phyloP scores from a whole-genome alignment of 2,888 invertebrate species.

The Hydriomena furcata region DNA sequence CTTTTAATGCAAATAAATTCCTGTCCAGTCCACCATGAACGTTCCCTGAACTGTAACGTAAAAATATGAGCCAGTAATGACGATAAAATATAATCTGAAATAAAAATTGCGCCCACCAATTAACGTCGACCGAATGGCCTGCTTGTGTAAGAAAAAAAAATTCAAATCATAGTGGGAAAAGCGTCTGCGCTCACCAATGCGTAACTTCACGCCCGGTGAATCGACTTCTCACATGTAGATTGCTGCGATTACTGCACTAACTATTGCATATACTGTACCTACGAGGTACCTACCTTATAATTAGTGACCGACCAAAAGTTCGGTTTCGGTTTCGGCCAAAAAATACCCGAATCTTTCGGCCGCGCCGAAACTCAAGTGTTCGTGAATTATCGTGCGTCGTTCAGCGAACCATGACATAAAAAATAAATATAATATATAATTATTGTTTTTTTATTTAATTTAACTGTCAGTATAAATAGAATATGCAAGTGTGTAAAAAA shows the following conservation, averaged over 20 bases:
- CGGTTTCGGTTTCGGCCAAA: too few relatives aligned
- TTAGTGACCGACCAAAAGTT: too few relatives aligned
- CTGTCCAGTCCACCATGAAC: conserved; percentile 26
- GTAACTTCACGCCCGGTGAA: conserved; percentile 73
- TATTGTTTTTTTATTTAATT: too few relatives aligned
- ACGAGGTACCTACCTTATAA: too few relatives aligned
- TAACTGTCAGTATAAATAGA: too few relatives aligned
- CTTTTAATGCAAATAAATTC: conserved; percentile 30
- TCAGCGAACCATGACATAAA: too few relatives aligned
- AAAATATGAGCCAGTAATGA: conserved; percentile 24
- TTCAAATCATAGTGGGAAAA: conserved; percentile 73
- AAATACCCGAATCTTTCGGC: too few relatives aligned
- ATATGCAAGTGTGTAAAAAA: too few relatives aligned
- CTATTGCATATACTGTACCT: conserved; percentile 7
- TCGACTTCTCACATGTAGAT: conserved; percentile 68
- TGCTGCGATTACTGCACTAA: conserved; percentile 62
- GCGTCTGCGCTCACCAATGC: conserved; percentile 63
- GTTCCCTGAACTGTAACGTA: conserved; percentile 25
- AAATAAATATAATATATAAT: too few relatives aligned
- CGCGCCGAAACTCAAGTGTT: too few relatives aligned
- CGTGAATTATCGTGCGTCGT: too few relatives aligned
- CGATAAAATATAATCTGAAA: conserved; percentile 28
- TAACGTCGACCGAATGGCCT: conserved; percentile 44
- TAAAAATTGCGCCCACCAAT: conserved; percentile 50
- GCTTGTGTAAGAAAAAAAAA: conserved; percentile 59